These are phyloP conservation scores for Chrysaora quinquecirrha DNA, from an alignment of 30 jellyfish, hydroid and myxozoan genomes.

Conservation along the genomic window DNA sequence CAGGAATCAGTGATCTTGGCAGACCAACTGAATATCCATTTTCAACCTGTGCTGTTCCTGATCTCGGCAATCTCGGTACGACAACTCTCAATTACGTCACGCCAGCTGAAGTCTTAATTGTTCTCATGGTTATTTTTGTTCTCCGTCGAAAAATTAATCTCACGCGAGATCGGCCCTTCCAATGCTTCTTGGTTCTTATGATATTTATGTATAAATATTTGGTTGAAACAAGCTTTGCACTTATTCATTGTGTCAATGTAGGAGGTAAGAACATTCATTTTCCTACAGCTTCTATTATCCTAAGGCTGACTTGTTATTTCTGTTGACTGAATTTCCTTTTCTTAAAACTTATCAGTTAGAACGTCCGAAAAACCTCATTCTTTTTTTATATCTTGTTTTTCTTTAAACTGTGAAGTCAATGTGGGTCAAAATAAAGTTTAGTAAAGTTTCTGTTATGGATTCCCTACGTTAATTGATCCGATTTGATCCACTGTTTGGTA, in stretches of 20 bases:
- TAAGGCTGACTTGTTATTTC: too few relatives aligned
- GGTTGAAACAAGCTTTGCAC: slow-evolving; percentile 67
- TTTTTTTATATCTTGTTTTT: too few relatives aligned
- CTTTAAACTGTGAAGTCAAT: too few relatives aligned
- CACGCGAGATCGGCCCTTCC: slow-evolving; percentile 43
- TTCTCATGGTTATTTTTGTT: slow-evolving; percentile 10
- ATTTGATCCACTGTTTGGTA: too few relatives aligned
- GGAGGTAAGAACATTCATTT: slow-evolving; percentile 60
- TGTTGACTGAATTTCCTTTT: too few relatives aligned
- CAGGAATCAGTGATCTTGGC: slow-evolving; percentile 56
- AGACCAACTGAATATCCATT: slow-evolving; percentile 66
- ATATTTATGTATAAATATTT: slow-evolving; percentile 56
- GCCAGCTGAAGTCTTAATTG: slow-evolving; percentile 49
- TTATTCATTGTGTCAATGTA: slow-evolving; percentile 61
- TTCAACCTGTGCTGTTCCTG: slow-evolving; percentile 50
- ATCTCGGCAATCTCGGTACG: slow-evolving; percentile 52
- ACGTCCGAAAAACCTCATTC: too few relatives aligned
- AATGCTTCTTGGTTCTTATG: slow-evolving; percentile 50
- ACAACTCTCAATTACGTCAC: slow-evolving; percentile 56
- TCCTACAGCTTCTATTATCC: too few relatives aligned
- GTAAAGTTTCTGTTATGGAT: too few relatives aligned
- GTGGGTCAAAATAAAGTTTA: too few relatives aligned
- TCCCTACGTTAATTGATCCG: too few relatives aligned
- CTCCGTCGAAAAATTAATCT: slow-evolving; percentile 24
- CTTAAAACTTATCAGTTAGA: too few relatives aligned